phyloP scores from a whole-genome alignment of 2,113 vertebrate genomes.

The Carassius auratus region DNA sequence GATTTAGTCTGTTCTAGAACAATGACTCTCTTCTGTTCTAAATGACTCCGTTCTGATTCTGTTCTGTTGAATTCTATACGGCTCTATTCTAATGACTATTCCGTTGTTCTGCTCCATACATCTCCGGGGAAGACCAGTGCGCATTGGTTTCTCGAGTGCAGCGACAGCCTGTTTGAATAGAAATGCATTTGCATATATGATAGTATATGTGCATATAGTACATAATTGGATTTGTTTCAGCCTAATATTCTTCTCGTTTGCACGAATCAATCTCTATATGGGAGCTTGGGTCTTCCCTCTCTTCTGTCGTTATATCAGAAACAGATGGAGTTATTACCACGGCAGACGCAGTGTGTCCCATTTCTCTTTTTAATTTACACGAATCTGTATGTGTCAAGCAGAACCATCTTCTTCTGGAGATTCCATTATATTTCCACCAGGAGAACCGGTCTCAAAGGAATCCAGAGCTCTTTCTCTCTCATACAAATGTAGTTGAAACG shows the following conservation, averaged over 20 bases:
- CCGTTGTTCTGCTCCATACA: background rate
- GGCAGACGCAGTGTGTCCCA: constrained; percentile 49
- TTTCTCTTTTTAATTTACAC: constrained; percentile 73
- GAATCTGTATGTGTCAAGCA: constrained; percentile 61
- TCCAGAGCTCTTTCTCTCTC: constrained; percentile 31
- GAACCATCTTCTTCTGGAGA: constrained; percentile 54
- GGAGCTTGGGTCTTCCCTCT: constrained; percentile 26
- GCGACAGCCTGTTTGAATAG: background rate
- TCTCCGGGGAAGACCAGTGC: background rate
- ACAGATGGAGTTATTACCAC: constrained; percentile 54
- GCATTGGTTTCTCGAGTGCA: background rate
- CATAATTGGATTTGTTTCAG: constrained; percentile 1
- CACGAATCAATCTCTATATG: background rate
- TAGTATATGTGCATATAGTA: background rate
- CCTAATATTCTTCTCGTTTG: constrained; percentile 1
- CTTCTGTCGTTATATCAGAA: constrained; percentile 50
- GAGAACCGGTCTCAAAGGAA: constrained; percentile 70
- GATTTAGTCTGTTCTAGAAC: background rate
- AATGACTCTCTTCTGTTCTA: background rate
- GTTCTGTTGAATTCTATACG: background rate
- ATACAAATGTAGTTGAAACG: constrained; percentile 41
- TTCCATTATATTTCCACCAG: constrained; percentile 70
- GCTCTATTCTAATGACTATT: background rate
- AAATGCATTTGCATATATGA: background rate
- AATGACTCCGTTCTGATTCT: background rate